Evolutionary conservation across 53 echinoderm and acorn worm species (phyloP), one percentile per base, ranked within the genome.

Genomic region (Hippasteria phrygiana): DNA sequence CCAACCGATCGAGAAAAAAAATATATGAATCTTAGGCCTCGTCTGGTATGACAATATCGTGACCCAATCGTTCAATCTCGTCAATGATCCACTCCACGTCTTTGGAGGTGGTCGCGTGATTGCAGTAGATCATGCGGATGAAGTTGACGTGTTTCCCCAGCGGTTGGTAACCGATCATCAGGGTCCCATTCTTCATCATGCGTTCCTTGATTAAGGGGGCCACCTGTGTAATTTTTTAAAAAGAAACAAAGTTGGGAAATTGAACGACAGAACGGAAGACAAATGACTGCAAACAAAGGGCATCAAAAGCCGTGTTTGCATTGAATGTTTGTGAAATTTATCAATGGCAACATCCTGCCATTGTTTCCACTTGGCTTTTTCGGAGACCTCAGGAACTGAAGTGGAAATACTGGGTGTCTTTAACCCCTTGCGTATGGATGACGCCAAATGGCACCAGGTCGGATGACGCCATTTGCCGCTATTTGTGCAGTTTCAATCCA

Each of bases 131-230:
- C 74, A 92, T 83, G 37, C 88, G 83, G 90, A 94, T 93, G 89
- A 99, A 99, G 43, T 99, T 98, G 22, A 94, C 91, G 51, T 72
- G 91, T 40, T 85, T 75, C 41, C 83, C 90, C 35, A 94, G 87
- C 17, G 97, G 97, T 47, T 95, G 94, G 85, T 93, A 98, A 12
- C 96, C 88, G 29, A 94, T 84, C 86, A 98, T 92, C 90, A 98
- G 64, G 16, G 91, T 75, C 12, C 99, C 99, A 51, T 80, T 62
- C 62, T 31, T 77, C 74, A 96, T 93, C 99, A 98, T 98, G 3
- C 88, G 80, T 71, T 94, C 88, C 86, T 98, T 98, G 85, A 98
- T 88, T 22, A 87, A 89, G 47, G 99, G 99, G 12, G 99, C 99
- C 48, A 98, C 94, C 99, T 98, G 62, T 4, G 24, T 31, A 20